Base-by-base conservation (phyloP, 1,140 invertebrate species). In the Dryas iulia region DNA sequence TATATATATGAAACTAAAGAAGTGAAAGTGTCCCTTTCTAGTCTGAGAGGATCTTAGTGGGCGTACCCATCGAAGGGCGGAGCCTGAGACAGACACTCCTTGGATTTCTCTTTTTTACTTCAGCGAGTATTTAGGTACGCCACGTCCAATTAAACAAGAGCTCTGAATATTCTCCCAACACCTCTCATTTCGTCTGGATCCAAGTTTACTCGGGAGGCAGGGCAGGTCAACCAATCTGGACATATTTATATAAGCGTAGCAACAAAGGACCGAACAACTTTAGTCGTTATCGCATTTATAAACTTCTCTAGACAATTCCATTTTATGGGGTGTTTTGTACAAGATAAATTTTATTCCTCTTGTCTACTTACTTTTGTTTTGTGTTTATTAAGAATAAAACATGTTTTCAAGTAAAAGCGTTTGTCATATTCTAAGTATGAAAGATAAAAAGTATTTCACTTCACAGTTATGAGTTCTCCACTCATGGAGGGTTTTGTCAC, bases 211-310 rank as follows among this genome's bases (percentile, higher is more conserved):
- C 53, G 30, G 69, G 69, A 62, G 54, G 53, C 56, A 56, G 26
- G 56, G 67, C 59, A 74, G 89, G n/a, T 77, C 86, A 54, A 39
- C 24, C 28, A 35, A 54, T 30, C 73, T 91, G 82, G 89, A n/a
- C 77, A 71, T 78, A 79, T 89, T 89, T 89, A 91, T 86, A 78
- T 89, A 87, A 85, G 82, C 83, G 73, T 67, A 83, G 84, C 66
- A 89, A 89, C 87, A 91, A 86, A 89, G 87, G 86, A 74, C 76
- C 71, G 87, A 82, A 87, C 85, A 91, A 91, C 85, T 91, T 91
- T 70, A 78, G 87, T 80, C 87, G 87, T 91, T 91, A 91, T 91
- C 89, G 86, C 87, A 80, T 87, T 91, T 91, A 91, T 90, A 91
- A 91, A 91, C 80, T 89, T 84, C 84, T 84, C 82, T 83, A 87